Evolutionary conservation across 1,140 invertebrate species (phyloP).

Genomic region (Sycophila sp.): DNA sequence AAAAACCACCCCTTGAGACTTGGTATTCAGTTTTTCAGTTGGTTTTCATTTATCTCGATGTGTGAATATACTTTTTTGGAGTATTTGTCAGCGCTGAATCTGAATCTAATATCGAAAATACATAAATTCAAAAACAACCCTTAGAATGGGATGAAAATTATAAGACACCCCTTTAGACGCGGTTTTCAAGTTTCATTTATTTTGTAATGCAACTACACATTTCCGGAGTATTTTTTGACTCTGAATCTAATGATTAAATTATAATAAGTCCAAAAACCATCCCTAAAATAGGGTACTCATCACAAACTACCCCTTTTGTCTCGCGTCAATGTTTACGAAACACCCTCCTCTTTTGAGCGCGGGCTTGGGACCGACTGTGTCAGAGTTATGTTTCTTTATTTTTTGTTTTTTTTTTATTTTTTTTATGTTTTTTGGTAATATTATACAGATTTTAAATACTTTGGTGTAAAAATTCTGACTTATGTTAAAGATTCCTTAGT

Average conservation of each 20-base stretch:
- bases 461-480: neutral
- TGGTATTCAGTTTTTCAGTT: no score
- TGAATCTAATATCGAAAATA: no score
- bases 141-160: no score
- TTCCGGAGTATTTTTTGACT: neutral
- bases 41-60: no score
- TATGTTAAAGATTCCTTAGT: neutral
- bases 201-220: neutral
- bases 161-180: neutral
- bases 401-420: neutral
- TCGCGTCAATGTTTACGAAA: no score
- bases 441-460: conserved; percentile 1
- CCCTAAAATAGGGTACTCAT: neutral
- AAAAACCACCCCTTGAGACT: no score
- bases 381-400: neutral
- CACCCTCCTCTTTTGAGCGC: no score
- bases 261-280: neutral
- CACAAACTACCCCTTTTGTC: neutral
- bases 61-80: no score
- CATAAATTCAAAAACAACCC: no score
- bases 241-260: neutral
- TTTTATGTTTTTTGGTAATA: neutral
- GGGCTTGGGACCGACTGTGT: neutral
- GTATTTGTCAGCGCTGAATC: no score
- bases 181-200: neutral